Evolutionary conservation across 2,797 vertebrate species (phyloP).

Genomic region (Oryzias dopingdopingensis): DNA sequence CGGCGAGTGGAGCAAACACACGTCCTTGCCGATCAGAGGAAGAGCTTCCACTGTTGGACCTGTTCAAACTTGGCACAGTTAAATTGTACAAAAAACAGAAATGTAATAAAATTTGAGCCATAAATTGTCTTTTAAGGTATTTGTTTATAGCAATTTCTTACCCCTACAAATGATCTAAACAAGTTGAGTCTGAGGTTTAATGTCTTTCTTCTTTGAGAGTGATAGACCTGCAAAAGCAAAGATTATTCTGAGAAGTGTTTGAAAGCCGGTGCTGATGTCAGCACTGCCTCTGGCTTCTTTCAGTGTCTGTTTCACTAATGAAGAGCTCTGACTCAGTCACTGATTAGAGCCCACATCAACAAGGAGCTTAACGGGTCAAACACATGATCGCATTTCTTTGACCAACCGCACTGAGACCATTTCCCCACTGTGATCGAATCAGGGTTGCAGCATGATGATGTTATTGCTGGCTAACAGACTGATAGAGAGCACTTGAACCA

Average conservation of each 20-base stretch:
- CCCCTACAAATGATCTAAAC: too few species aligned
- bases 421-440: constrained; percentile 58
- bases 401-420: constrained; percentile 44
- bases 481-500: constrained; percentile 20
- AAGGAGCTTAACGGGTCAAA: constrained; percentile 57
- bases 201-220: constrained; percentile 1
- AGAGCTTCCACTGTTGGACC: constrained; percentile 15
- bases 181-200: too few species aligned
- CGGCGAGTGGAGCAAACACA: too few species aligned
- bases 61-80: constrained; percentile 21
- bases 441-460: constrained; percentile 32
- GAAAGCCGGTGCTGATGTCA: constrained; percentile 52
- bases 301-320: constrained; percentile 54
- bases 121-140: too few species aligned
- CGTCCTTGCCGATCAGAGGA: constrained; percentile 9
- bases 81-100: constrained; percentile 13
- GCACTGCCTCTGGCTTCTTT: constrained; percentile 36
- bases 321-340: constrained; percentile 49
- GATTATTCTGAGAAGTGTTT: constrained; percentile 36
- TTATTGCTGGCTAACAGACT: constrained; percentile 49
- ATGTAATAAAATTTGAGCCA: too few species aligned
- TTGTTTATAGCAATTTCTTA: too few species aligned
- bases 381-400: constrained; percentile 54
- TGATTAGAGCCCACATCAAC: constrained; percentile 49
- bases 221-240: constrained; percentile 14